Evolutionary conservation across 2,113 vertebrate species (phyloP).

Genomic region (Macaca fascicularis): T2T-MFA8v1.1 NC_088375.1:143425501-143426000

Average conservation of each 20-base stretch:
- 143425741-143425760: constrained; percentile 67
- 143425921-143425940: constrained; percentile 31
- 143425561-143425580: neutral
- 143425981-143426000: neutral
- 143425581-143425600: neutral
- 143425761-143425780: constrained; percentile 69
- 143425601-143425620: constrained; percentile 36
- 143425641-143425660: neutral
- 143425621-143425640: constrained; percentile 53
- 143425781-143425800: constrained; percentile 52
- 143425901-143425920: neutral
- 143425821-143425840: constrained; percentile 66
- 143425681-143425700: constrained; percentile 30
- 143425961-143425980: neutral
- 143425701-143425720: constrained; percentile 22
- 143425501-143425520: neutral
- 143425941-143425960: constrained; percentile 22
- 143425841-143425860: constrained; percentile 79
- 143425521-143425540: constrained; percentile 36
- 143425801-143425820: constrained; percentile 64
- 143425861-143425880: constrained; percentile 21
- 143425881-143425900: constrained; percentile 40
- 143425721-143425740: constrained; percentile 70
- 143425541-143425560: constrained; percentile 38
- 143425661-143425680: constrained; percentile 6